Percentiles rank a stretch among this genome's conserved stretches.
Evolutionary conservation across 1,140 invertebrate genomes (phyloP).

Genomic region (Eubasilissa regina): DNA sequence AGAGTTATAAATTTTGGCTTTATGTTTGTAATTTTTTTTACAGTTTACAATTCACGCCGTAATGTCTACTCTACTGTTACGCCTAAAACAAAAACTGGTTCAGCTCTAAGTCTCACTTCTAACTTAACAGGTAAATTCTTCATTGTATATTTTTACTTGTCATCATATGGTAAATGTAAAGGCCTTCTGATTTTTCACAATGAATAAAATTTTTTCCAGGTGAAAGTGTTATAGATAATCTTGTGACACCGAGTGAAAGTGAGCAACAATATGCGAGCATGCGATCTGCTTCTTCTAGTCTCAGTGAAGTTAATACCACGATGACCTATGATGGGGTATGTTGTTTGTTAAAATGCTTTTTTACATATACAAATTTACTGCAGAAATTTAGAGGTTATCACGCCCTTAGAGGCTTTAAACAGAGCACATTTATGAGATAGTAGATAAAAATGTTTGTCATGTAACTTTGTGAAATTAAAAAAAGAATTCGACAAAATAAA

Average conservation of each 20-base stretch:
- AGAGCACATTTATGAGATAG: too few relatives aligned
- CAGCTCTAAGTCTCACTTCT: constrained; percentile 61
- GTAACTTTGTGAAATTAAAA: too few relatives aligned
- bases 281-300: constrained; percentile 50
- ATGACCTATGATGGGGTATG: constrained; percentile 44
- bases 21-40: constrained; percentile 61
- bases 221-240: constrained; percentile 48
- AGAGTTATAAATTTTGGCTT: too few relatives aligned
- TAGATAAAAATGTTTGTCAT: too few relatives aligned
- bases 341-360: too few relatives aligned
- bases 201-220: constrained; percentile 14
- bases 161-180: too few relatives aligned
- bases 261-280: constrained; percentile 45
- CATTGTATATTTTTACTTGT: too few relatives aligned
- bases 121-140: constrained; percentile 39
- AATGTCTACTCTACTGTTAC: constrained; percentile 74
- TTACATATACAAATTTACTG: too few relatives aligned
- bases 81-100: constrained; percentile 64
- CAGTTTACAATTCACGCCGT: constrained; percentile 75
- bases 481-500: too few relatives aligned
- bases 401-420: too few relatives aligned
- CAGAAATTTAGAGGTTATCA: too few relatives aligned
- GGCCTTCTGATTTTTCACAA: too few relatives aligned
- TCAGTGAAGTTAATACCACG: constrained; percentile 53
- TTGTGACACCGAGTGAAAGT: constrained; percentile 46